Percentiles rank a stretch among this genome's conserved stretches.
Evolutionary conservation across 2,797 vertebrate species (phyloP).

Genomic region (Darevskia mixta): DNA sequence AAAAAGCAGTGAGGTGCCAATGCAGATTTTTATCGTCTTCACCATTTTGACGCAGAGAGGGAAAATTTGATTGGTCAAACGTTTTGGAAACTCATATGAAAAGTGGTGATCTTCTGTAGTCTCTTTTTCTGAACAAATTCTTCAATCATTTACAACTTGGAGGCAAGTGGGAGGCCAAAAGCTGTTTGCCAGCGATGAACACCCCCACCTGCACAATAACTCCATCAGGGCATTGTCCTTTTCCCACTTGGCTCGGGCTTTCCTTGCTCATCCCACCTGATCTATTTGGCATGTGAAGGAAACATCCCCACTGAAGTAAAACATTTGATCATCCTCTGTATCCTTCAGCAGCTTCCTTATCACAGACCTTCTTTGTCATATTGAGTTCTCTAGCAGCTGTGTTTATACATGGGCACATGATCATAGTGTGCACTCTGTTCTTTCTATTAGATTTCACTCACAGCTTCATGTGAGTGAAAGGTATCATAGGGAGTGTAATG

Average conservation of each 20-base stretch:
- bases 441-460: neutral
- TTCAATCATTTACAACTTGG: neutral
- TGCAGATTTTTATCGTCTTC: neutral
- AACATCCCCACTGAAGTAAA: neutral
- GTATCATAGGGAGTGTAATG: neutral
- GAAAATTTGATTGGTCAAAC: neutral
- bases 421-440: neutral
- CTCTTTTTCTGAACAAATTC: neutral
- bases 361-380: constrained; percentile 25
- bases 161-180: neutral
- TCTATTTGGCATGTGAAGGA: constrained; percentile 8
- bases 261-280: neutral
- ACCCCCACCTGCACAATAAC: neutral
- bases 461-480: neutral
- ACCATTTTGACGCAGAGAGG: neutral
- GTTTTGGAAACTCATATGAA: neutral
- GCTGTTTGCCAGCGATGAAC: neutral
- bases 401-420: constrained; percentile 3
- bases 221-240: neutral
- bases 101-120: neutral
- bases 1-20: neutral
- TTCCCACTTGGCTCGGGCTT: neutral
- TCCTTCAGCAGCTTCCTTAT: neutral
- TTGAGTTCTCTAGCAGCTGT: constrained; percentile 8
- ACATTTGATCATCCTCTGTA: neutral